Conservation (phyloP, 1,140 invertebrate genomes). For the Lepidurus apus region DNA sequence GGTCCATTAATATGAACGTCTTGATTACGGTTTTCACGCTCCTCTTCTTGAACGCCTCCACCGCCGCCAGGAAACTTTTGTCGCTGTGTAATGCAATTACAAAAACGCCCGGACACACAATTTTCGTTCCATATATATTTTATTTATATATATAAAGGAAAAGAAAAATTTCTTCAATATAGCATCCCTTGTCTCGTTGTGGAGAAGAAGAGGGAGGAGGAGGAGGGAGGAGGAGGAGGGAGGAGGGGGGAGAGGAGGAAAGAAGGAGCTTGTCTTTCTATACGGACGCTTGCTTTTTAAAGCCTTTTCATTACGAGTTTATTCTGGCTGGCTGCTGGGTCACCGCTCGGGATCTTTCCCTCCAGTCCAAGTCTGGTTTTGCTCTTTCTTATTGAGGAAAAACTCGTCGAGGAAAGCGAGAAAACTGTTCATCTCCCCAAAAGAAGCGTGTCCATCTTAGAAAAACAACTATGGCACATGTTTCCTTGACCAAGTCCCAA, state of each 20-base stretch:
- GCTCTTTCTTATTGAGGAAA: slow-evolving; percentile 2
- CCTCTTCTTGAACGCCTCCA: not conserved
- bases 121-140: not conserved
- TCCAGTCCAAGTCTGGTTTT: not conserved
- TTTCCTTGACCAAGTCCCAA: slow-evolving; percentile 18
- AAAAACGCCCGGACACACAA: not conserved
- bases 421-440: slow-evolving; percentile 1
- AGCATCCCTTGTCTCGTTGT: not conserved
- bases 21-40: slow-evolving; percentile 15
- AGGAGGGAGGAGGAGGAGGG: not conserved
- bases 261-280: not conserved
- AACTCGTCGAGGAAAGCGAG: not conserved
- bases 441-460: not conserved
- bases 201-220: not conserved
- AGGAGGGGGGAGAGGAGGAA: not conserved
- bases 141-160: not conserved
- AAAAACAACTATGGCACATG: slow-evolving; percentile 22
- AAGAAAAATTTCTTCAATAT: not conserved
- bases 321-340: slow-evolving; percentile 1
- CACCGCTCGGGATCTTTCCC: not conserved
- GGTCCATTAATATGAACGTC: not conserved
- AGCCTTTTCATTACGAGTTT: slow-evolving; percentile 22
- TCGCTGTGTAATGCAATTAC: not conserved
- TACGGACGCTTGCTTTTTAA: not conserved
- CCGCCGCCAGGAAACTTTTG: not conserved